Evolutionary conservation across 1,140 invertebrate genomes (phyloP).

Genomic region (Drosophila guanche): DNA sequence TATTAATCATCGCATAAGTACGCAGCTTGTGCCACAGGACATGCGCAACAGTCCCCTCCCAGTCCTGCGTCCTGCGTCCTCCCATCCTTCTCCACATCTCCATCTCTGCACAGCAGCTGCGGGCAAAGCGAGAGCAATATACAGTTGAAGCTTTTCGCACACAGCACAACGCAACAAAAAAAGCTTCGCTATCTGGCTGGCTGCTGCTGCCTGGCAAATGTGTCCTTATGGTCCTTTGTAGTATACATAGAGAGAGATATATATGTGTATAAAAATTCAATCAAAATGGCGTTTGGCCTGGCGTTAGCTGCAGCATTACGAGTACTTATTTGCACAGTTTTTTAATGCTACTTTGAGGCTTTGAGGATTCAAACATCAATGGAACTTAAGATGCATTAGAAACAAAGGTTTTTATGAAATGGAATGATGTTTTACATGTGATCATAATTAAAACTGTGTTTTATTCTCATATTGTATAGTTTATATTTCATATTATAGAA

Average conservation of each 20-base stretch:
- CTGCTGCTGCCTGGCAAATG: conserved; percentile 55
- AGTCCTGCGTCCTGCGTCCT: not conserved
- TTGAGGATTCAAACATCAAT: not conserved
- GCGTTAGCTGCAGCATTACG: conserved; percentile 6
- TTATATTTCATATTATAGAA: too few relatives aligned
- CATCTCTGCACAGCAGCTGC: conserved; percentile 32
- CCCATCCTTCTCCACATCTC: conserved; percentile 13
- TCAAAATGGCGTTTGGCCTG: conserved; percentile 67
- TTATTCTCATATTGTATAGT: too few relatives aligned
- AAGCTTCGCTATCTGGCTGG: conserved; percentile 75
- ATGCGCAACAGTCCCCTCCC: conserved; percentile 69
- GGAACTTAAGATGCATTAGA: too few relatives aligned
- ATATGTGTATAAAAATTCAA: conserved; percentile 54
- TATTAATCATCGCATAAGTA: conserved; percentile 71
- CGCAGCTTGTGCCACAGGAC: conserved; percentile 64
- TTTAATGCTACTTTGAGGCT: not conserved
- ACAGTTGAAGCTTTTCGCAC: conserved; percentile 56
- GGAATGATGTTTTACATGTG: too few relatives aligned
- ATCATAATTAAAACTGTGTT: too few relatives aligned
- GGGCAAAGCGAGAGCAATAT: conserved; percentile 71
- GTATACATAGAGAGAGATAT: conserved; percentile 17
- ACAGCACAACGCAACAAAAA: conserved; percentile 24
- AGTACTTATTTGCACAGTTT: conserved; percentile 25
- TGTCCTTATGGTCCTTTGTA: conserved; percentile 46
- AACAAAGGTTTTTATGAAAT: too few relatives aligned